Evolutionary conservation across 2,888 invertebrate species (phyloP), one percentile per base, ranked within the genome.

Genomic region (Acheta domesticus): DNA sequence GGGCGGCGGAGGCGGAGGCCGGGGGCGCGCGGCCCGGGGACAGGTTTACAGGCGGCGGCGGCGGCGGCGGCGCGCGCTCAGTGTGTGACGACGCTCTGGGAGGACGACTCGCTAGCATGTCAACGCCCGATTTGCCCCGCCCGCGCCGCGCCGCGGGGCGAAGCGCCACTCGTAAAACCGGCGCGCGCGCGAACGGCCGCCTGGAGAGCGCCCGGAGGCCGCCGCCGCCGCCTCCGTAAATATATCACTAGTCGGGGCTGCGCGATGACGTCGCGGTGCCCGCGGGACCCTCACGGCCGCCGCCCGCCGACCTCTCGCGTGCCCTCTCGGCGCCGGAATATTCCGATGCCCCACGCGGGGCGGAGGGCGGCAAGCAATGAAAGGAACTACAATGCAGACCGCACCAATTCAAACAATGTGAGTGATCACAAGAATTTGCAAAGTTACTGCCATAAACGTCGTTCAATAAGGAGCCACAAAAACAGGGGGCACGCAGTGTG

Each of bases 21-120:
- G 62, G 62, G 14, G 62, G 62, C 62, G 62, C 16, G 62, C 16
- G 62, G 36, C 0, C 36, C 62, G 62, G 62, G n/a, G 62, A 62
- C 62, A 62, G 62, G 62, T 62, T 62, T 62, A 62, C 62, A n/a
- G n/a, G 16, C 62, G 62, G 62, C 62, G n/a, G 62, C 62, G 62
- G 62, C 62, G 12, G 19, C n/a, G n/a, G n/a, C n/a, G n/a, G n/a
- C n/a, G n/a, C 62, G n/a, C 62, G 62, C 62, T n/a, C 16, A 62
- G 62, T 62, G 62, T 62, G 62, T 62, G 62, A 62, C 62, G 62
- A 62, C 62, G 62, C 62, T 62, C 62, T 14, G 62, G 62, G 62
- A 62, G 16, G 62, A 14, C 62, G 62, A n/a, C 62, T 62, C 62
- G 62, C 62, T 62, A 62, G 62, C 62, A 62, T 62, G 62, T 62